Conservation (phyloP, 2,888 invertebrate genomes). For the Cephalotes varians region DNA sequence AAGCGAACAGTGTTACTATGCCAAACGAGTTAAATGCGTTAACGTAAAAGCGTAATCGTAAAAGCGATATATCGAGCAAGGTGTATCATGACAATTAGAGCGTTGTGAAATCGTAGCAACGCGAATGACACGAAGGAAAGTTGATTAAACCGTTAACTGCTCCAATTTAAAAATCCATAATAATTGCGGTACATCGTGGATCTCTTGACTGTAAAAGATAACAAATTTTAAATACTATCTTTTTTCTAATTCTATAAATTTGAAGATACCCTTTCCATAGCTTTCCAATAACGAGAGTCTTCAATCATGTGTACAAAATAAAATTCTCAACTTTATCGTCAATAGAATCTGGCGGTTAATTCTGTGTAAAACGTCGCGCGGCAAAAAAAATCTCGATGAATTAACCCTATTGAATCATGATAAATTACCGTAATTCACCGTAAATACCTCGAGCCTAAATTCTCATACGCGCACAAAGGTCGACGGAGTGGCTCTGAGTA, state of each 20-base stretch:
- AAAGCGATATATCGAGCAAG: constrained; percentile 39
- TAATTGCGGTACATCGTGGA: not conserved
- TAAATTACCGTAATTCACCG: constrained; percentile 30
- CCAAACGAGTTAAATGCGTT: constrained; percentile 37
- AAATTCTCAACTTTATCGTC: not conserved
- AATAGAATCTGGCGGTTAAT: not conserved
- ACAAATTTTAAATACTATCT: not conserved
- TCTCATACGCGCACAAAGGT: constrained; percentile 8
- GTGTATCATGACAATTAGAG: constrained; percentile 67
- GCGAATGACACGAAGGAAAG: constrained; percentile 5
- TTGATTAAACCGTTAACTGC: constrained; percentile 47
- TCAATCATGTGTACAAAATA: not conserved
- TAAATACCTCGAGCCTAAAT: constrained; percentile 17
- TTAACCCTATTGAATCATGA: constrained; percentile 18
- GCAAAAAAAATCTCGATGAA: not conserved
- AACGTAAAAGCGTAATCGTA: constrained; percentile 41
- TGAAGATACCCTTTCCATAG: not conserved
- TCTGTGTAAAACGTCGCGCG: not conserved
- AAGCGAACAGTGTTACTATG: constrained; percentile 40
- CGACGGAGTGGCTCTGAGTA: not conserved
- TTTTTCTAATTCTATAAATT: not conserved
- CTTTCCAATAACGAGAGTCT: not conserved
- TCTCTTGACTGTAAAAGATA: not conserved
- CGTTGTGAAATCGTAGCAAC: constrained; percentile 48
- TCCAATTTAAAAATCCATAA: constrained; percentile 38